Base-by-base conservation (phyloP, 2,113 vertebrate genomes). In the Sigmodon hispidus region DNA sequence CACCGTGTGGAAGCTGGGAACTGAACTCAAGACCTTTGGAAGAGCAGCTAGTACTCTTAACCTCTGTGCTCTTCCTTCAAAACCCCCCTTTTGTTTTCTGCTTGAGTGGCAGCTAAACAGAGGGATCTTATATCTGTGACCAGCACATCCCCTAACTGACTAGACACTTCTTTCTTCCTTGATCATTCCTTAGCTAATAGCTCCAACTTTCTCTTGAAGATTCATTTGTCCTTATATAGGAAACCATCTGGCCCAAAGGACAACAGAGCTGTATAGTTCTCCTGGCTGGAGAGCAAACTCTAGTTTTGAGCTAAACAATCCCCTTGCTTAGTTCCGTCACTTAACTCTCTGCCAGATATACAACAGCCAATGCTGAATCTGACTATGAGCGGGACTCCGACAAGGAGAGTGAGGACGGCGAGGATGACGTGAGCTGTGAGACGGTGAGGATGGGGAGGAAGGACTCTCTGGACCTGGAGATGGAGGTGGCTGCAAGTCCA, bases 311-410 rank as follows among this genome's bases (percentile, higher is more conserved):
- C 9, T 24, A 52, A 89, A n/a, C 29, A 43, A 40, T 17, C 19
- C 52, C 29, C 26, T 50, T 45, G 31, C n/a, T 69, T 96, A 81
- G 94, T 40, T 55, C 48, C 22, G 75, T 89, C 31, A 21, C 36
- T 80, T 69, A 12, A 83, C 93, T 95, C 67, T 93, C 52, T 72
- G 70, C 96, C 84, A 99, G 99, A 36, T 99, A 99, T 97, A 99
- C 98, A 2, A 99, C 99, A 3, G 99, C 99, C 84, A 99, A 99
- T 0, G 99, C 99, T 0, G 99, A 99, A 95, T 99, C 99, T 0
- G 99, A 99, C 93, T 99, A 99, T 7, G 99, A 99, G 86, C 98
- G 98, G 0, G 99, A 99, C 96, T 99, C 99, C 0, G 99, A 99
- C 96, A 97, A 92, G 72, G 99, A 99, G 75, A 99, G 98, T 4